Percentiles rank a stretch among this genome's conserved stretches.
phyloP scores from a whole-genome alignment of 1,140 invertebrate genomes.

The Hyposmocoma kahamanoa region DNA sequence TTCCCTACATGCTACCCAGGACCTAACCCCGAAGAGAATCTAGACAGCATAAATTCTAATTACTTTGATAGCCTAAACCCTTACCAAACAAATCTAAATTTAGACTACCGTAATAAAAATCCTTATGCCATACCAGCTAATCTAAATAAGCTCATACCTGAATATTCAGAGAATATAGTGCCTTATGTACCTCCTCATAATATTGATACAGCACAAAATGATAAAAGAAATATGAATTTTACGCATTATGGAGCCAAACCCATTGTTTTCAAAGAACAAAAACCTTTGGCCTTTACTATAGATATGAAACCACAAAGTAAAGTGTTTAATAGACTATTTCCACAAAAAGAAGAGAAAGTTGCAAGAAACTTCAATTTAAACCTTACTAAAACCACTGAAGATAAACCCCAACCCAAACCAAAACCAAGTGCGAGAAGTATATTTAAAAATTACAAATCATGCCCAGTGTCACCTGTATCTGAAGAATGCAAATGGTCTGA shows the following conservation, averaged over 20 bases:
- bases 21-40: constrained; percentile 52
- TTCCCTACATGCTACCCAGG: constrained; percentile 52
- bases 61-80: constrained; percentile 60
- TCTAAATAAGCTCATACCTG: constrained; percentile 60
- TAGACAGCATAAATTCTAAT: constrained; percentile 63
- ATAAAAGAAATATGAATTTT: constrained; percentile 33
- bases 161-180: constrained; percentile 38
- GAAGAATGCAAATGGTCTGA: constrained; percentile 79
- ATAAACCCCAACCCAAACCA: constrained; percentile 47
- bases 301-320: constrained; percentile 61
- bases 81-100: constrained; percentile 35
- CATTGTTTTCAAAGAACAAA: constrained; percentile 41
- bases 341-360: constrained; percentile 29
- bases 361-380: constrained; percentile 65
- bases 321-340: constrained; percentile 67
- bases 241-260: constrained; percentile 30
- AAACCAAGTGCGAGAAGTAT: constrained; percentile 74
- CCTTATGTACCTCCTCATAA: constrained; percentile 41
- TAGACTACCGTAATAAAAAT: constrained; percentile 64
- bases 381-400: constrained; percentile 32
- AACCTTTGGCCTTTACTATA: constrained; percentile 47
- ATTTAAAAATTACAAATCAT: constrained; percentile 80
- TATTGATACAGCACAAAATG: constrained; percentile 15
- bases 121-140: constrained; percentile 72
- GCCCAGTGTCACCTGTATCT: constrained; percentile 79